These are phyloP conservation scores for Rhinella marina DNA, from an alignment of 2,797 vertebrate genomes.

Conservation along the genomic window DNA sequence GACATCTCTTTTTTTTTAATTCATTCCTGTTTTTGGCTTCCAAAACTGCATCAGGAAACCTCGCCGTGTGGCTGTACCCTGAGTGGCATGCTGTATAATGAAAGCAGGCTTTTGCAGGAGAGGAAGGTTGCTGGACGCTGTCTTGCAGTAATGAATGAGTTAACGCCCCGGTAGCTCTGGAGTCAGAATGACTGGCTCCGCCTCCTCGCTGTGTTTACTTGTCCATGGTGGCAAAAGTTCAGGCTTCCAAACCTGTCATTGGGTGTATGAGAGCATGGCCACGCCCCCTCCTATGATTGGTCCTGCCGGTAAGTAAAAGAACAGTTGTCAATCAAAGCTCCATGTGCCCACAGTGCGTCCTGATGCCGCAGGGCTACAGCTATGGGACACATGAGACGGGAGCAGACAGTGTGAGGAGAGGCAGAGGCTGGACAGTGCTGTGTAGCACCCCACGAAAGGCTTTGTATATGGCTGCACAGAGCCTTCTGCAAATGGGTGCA, in stretches of 20 bases:
- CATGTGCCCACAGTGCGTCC: slow-evolving; percentile 24
- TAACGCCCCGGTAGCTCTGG: slow-evolving; percentile 68
- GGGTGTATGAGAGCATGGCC: slow-evolving; percentile 60
- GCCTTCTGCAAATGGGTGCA: background rate
- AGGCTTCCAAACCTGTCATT: slow-evolving; percentile 74
- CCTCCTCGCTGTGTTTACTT: slow-evolving; percentile 77
- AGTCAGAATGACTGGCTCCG: slow-evolving; percentile 76
- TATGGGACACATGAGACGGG: background rate
- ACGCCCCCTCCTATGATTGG: slow-evolving; percentile 33
- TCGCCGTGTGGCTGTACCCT: too few species aligned
- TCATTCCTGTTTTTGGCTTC: too few species aligned
- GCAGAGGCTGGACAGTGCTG: background rate
- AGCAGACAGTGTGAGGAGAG: background rate
- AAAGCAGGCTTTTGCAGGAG: background rate
- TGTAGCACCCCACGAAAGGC: background rate
- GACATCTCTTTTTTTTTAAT: too few species aligned
- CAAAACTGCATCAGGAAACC: too few species aligned
- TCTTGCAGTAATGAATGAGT: slow-evolving; percentile 71
- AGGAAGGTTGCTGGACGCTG: background rate
- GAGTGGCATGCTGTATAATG: background rate
- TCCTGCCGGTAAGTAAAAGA: slow-evolving; percentile 12
- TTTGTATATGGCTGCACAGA: background rate
- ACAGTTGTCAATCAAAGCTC: slow-evolving; percentile 42
- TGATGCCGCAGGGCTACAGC: background rate
- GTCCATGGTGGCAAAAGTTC: slow-evolving; percentile 85